Evolutionary conservation across 2,888 invertebrate genomes (phyloP).

Genomic region (Trichogramma dendrolimi): DNA sequence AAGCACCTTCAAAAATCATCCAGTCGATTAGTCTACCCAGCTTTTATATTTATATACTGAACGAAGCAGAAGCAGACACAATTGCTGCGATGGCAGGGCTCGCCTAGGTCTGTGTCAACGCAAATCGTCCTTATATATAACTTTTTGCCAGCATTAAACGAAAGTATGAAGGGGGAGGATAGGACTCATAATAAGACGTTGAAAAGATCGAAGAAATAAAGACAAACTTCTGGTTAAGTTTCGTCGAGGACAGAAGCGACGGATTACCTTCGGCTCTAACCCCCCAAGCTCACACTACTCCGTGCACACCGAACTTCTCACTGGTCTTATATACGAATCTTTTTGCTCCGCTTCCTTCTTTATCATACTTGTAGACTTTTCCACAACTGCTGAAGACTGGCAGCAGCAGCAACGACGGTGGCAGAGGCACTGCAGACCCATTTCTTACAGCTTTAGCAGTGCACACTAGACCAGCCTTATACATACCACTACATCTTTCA

Average conservation of each 20-base stretch:
- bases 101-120: background rate
- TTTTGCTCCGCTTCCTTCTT: constrained; percentile 10
- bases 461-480: too few relatives aligned
- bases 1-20: constrained; percentile 43
- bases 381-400: too few relatives aligned
- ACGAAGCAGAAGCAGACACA: constrained; percentile 29
- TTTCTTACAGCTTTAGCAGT: too few relatives aligned
- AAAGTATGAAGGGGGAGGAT: constrained; percentile 16
- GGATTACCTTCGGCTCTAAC: constrained; percentile 32
- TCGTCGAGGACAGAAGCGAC: constrained; percentile 36
- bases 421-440: background rate
- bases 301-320: background rate
- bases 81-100: constrained; percentile 1
- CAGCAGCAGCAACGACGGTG: too few relatives aligned
- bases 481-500: constrained; percentile 5
- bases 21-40: constrained; percentile 39
- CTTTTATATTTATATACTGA: background rate
- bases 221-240: constrained; percentile 26
- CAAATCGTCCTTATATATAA: background rate
- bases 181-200: constrained; percentile 11
- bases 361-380: constrained; percentile 21
- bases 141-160: background rate
- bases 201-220: constrained; percentile 16
- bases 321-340: background rate
- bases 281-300: constrained; percentile 3